phyloP scores from a whole-genome alignment of 2,113 vertebrate species.

The Sarotherodon lohbergeri region DNA sequence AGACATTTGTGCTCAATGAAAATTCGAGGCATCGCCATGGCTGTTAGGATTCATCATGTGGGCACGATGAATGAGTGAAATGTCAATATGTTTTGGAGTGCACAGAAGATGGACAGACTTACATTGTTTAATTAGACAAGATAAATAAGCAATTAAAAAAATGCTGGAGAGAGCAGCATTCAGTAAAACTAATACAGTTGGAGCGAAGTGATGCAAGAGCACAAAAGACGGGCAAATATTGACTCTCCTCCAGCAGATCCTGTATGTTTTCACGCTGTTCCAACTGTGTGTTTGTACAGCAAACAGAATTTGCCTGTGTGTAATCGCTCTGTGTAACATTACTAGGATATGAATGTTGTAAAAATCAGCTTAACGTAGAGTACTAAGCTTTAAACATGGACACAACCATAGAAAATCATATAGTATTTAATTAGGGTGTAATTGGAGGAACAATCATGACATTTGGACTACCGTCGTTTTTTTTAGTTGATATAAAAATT shows the following conservation, averaged over 20 bases:
- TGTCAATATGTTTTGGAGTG: not conserved
- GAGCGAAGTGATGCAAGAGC: rapidly evolving
- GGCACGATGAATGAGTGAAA: not conserved
- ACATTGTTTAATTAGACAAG: not conserved
- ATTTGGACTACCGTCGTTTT: not conserved
- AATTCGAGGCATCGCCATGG: not conserved
- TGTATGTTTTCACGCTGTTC: not conserved
- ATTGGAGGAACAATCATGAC: not conserved
- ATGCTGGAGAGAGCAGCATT: not conserved
- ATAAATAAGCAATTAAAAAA: not conserved
- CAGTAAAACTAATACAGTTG: not conserved
- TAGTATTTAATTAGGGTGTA: not conserved
- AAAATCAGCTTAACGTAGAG: not conserved
- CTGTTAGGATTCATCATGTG: not conserved
- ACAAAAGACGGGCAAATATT: slow-evolving; percentile 23
- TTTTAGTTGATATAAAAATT: not conserved
- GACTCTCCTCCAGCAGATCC: slow-evolving; percentile 39
- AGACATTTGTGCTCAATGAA: no score
- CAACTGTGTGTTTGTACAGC: not conserved
- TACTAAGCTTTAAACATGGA: not conserved
- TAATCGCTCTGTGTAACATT: not conserved
- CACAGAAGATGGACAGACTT: not conserved
- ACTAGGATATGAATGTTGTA: not conserved
- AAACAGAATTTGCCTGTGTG: not conserved
- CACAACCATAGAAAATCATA: not conserved